Conservation (phyloP, 2,888 invertebrate genomes). For the Diaprepes abbreviatus region DNA sequence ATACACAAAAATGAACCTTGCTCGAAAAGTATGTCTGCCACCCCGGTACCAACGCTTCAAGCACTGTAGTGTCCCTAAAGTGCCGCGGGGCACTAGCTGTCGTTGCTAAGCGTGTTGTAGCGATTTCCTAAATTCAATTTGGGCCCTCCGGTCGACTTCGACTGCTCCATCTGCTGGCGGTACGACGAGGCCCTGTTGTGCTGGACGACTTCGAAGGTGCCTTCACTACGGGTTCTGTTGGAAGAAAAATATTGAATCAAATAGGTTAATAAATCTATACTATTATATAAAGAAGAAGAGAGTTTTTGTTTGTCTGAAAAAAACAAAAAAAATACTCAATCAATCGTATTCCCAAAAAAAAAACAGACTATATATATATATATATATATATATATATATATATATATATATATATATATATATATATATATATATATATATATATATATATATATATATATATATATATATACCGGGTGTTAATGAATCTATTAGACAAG, state of each 20-base stretch:
- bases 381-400: no score
- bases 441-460: slow-evolving; percentile 7
- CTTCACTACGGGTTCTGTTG: slow-evolving; percentile 70
- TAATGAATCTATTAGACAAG: no score
- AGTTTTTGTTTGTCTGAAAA: not conserved
- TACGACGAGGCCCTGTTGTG: slow-evolving; percentile 70
- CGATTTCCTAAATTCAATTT: slow-evolving; percentile 75
- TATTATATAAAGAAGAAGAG: no score
- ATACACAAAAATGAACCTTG: not conserved
- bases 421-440: not conserved
- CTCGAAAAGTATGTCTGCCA: slow-evolving; percentile 15
- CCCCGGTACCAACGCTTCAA: not conserved
- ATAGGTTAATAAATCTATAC: no score
- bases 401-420: no score
- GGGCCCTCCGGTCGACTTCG: slow-evolving; percentile 68
- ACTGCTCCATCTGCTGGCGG: slow-evolving; percentile 68
- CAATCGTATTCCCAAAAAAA: no score
- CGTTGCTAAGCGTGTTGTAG: slow-evolving; percentile 74
- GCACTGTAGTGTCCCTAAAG: slow-evolving; percentile 48
- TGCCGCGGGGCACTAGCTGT: slow-evolving; percentile 66
- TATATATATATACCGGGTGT: slow-evolving; percentile 9
- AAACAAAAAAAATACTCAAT: slow-evolving; percentile 4
- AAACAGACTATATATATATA: no score
- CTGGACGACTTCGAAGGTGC: slow-evolving; percentile 73
- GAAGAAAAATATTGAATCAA: not conserved